phyloP scores from a whole-genome alignment of 2,797 vertebrate species.

The Borostomias antarcticus region DNA sequence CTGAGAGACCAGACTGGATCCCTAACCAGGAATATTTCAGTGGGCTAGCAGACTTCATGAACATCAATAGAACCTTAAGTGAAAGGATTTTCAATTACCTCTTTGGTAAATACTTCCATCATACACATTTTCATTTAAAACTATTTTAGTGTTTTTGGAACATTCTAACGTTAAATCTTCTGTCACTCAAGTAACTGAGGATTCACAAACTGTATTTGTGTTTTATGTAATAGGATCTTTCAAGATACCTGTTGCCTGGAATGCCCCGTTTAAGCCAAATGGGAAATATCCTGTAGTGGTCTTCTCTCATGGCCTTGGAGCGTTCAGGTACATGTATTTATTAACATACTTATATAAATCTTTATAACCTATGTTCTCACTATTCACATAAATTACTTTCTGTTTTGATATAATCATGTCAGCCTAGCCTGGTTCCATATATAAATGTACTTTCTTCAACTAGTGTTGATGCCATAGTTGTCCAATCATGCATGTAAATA shows the following conservation, averaged over 20 bases:
- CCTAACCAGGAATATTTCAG: conserved; percentile 88
- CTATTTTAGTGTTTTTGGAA: neutral
- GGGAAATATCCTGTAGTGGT: conserved; percentile 89
- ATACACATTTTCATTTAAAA: neutral
- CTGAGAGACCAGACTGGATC: conserved; percentile 83
- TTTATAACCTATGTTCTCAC: neutral
- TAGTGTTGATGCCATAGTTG: neutral
- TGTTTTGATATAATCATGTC: neutral
- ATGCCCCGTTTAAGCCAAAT: conserved; percentile 83
- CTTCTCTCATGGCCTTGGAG: conserved; percentile 95
- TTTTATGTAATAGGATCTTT: conserved; percentile 65
- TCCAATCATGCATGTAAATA: neutral
- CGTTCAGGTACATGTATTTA: conserved; percentile 88
- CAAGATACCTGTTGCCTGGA: conserved; percentile 84
- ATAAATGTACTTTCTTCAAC: too few species aligned
- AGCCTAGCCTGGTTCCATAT: neutral
- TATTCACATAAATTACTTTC: neutral
- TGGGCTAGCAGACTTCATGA: conserved; percentile 91
- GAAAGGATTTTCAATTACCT: conserved; percentile 82
- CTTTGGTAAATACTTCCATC: conserved; percentile 79
- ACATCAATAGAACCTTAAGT: conserved; percentile 78
- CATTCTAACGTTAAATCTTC: neutral
- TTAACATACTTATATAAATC: too few species aligned
- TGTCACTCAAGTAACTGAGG: neutral
- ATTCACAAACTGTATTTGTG: neutral